phyloP scores from a whole-genome alignment of 35 echinoderm and acorn worm genomes.

The Hemicentrotus pulcherrimus region DNA sequence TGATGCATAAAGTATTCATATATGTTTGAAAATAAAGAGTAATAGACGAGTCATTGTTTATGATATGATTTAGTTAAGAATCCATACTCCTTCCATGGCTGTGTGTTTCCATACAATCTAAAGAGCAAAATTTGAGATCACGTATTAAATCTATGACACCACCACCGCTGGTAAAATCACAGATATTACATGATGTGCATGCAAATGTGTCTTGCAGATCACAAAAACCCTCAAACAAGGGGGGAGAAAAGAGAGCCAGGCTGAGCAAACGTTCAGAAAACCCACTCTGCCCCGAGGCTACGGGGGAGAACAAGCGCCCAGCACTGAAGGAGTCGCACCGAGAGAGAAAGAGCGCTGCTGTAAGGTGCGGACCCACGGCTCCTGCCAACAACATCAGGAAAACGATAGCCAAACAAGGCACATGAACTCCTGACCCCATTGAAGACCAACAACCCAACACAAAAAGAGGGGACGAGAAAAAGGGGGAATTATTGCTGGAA shows the following conservation, averaged over 20 bases:
- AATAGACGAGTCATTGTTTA: background rate
- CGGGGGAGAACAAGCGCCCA: slow-evolving; percentile 12
- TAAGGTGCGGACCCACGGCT: background rate
- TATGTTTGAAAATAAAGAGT: too few relatives aligned
- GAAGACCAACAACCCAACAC: slow-evolving; percentile 20
- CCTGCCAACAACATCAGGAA: slow-evolving; percentile 35
- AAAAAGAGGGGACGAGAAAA: background rate
- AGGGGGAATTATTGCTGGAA: background rate
- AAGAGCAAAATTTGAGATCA: background rate
- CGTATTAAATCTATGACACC: background rate
- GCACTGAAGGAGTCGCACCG: slow-evolving; percentile 17
- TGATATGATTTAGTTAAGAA: background rate
- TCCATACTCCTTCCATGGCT: background rate
- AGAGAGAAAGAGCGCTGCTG: slow-evolving; percentile 29
- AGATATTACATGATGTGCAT: slow-evolving; percentile 3
- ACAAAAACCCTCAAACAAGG: slow-evolving; percentile 22
- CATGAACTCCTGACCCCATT: slow-evolving; percentile 27
- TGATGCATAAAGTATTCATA: too few relatives aligned
- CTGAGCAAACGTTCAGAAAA: slow-evolving; percentile 40
- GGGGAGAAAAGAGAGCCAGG: background rate
- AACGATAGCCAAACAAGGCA: slow-evolving; percentile 45
- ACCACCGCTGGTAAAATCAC: background rate
- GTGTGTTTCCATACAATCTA: background rate
- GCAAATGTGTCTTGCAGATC: slow-evolving; percentile 44
- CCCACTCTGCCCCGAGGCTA: slow-evolving; percentile 39